Conservation (phyloP, 2,888 invertebrate genomes). For the Scaptomyza tumidula region DNA sequence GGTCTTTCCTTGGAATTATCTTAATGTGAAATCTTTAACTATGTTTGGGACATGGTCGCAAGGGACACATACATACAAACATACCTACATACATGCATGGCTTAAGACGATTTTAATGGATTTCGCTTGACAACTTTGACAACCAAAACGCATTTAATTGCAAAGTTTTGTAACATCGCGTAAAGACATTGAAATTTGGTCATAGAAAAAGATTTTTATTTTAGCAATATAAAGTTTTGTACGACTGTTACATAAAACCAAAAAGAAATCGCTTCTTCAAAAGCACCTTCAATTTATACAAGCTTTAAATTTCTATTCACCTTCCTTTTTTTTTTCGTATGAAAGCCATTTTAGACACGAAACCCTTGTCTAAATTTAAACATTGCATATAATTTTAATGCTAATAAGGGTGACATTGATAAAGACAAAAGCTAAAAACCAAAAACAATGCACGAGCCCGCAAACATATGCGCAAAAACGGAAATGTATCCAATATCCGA, state of each 20-base stretch:
- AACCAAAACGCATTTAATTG: conserved; percentile 69
- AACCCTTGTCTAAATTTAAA: conserved; percentile 17
- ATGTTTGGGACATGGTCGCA: conserved; percentile 75
- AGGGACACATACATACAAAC: conserved; percentile 58
- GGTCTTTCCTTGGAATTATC: conserved; percentile 77
- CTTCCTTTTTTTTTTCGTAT: not conserved
- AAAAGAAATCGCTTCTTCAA: conserved; percentile 9
- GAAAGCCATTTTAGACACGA: not conserved
- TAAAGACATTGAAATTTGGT: conserved; percentile 25
- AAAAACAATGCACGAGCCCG: conserved; percentile 10
- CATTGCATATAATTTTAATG: conserved; percentile 42
- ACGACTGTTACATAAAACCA: not conserved
- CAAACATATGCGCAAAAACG: conserved; percentile 23
- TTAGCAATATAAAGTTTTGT: not conserved
- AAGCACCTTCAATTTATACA: not conserved
- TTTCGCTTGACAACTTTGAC: conserved; percentile 67
- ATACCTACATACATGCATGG: conserved; percentile 31
- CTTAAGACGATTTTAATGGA: conserved; percentile 75
- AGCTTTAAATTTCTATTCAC: not conserved
- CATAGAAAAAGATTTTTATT: conserved; percentile 19
- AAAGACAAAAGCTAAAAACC: conserved; percentile 7
- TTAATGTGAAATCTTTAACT: conserved; percentile 78
- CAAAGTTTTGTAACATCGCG: conserved; percentile 68
- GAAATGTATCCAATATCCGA: conserved; percentile 1
- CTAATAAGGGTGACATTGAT: conserved; percentile 37